phyloP scores from a whole-genome alignment of 2,797 vertebrate species.

The Melanotaenia boesemani region DNA sequence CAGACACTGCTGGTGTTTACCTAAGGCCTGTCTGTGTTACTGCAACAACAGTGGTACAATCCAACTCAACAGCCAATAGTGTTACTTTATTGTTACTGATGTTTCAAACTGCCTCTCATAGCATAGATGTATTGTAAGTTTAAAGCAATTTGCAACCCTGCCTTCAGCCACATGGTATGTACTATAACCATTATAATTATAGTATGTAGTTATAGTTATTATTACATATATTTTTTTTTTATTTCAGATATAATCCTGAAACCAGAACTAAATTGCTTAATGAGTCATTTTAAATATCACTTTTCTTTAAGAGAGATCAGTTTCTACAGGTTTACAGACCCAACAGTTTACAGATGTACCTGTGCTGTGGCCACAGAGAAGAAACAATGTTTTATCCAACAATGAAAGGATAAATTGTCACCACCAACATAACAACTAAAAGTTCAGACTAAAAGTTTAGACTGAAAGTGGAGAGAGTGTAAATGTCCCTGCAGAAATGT shows the following conservation, averaged over 20 bases:
- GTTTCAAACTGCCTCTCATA: not conserved
- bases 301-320: no score
- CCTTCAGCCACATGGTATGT: no score
- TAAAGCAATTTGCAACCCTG: no score
- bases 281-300: no score
- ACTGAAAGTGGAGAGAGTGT: not conserved
- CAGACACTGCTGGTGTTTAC: not conserved
- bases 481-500: not conserved
- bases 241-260: no score
- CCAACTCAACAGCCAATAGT: not conserved
- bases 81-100: not conserved
- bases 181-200: not conserved
- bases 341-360: not conserved
- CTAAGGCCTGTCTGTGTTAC: not conserved
- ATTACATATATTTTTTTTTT: no score
- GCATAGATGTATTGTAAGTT: not conserved
- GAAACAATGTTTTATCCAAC: not conserved
- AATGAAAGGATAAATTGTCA: no score
- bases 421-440: no score
- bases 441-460: not conserved
- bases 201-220: no score
- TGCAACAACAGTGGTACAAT: not conserved
- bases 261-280: no score
- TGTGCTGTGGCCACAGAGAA: not conserved
- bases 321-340: no score